Conservation (phyloP, 2,113 vertebrate species). For the Acanthisitta chloris region DNA sequence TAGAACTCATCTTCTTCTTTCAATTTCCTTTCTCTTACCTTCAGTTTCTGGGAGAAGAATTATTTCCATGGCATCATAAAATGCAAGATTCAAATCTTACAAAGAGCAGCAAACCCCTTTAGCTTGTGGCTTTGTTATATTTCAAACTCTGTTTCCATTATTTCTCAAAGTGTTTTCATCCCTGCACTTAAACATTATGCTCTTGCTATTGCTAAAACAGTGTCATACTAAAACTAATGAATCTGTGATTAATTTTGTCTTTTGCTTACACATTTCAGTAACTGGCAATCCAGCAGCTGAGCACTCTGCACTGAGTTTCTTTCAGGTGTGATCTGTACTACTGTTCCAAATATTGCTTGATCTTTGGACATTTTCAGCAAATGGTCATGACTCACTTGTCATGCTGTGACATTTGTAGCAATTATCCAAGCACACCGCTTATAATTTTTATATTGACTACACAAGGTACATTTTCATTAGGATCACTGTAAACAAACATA, state of each 20-base stretch:
- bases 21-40: too few species aligned
- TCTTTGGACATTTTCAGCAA: constrained; percentile 39
- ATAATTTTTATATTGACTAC: constrained; percentile 26
- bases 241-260: neutral
- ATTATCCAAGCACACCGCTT: neutral
- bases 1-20: too few species aligned
- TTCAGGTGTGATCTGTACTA: constrained; percentile 27
- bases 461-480: constrained; percentile 6
- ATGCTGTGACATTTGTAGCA: neutral
- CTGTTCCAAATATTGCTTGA: constrained; percentile 47
- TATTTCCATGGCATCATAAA: neutral
- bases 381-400: neutral
- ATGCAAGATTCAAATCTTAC: too few species aligned
- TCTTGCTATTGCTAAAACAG: neutral
- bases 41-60: neutral
- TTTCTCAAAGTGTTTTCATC: neutral
- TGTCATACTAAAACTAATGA: neutral
- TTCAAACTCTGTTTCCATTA: neutral
- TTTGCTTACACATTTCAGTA: neutral
- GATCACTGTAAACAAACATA: neutral
- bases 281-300: constrained; percentile 22
- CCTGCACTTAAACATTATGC: neutral
- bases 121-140: neutral
- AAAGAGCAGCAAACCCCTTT: neutral
- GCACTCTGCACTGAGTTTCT: constrained; percentile 14